Conservation (phyloP, 1,140 invertebrate species). For the Drosophila suzukii region DNA sequence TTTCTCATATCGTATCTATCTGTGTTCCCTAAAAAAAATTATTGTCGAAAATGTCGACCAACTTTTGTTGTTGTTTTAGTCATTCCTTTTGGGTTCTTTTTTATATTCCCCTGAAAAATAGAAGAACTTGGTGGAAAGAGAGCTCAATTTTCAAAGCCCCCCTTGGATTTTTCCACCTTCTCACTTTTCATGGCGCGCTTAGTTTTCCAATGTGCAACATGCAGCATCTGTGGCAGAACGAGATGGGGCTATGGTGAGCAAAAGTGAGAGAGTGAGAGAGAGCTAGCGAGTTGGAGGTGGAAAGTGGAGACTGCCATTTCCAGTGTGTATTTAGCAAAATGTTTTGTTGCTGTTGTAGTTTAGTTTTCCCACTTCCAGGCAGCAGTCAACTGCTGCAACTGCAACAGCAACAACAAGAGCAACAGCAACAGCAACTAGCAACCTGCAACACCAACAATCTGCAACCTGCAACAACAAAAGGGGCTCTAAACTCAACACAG, state of each 20-base stretch:
- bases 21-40: background rate
- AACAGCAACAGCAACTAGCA: slow-evolving; percentile 5
- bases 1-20: slow-evolving; percentile 1
- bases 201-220: slow-evolving; percentile 73
- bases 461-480: slow-evolving; percentile 35
- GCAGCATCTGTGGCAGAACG: slow-evolving; percentile 25
- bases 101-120: slow-evolving; percentile 20
- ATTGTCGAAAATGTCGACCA: slow-evolving; percentile 10
- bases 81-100: slow-evolving; percentile 4
- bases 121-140: background rate
- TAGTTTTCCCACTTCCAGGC: slow-evolving; percentile 68
- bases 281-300: slow-evolving; percentile 14
- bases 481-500: slow-evolving; percentile 30
- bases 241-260: background rate
- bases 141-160: slow-evolving; percentile 18
- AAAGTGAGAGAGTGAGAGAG: slow-evolving; percentile 6
- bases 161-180: slow-evolving; percentile 18
- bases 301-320: slow-evolving; percentile 58
- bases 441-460: slow-evolving; percentile 11
- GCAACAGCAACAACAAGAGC: slow-evolving; percentile 28
- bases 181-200: slow-evolving; percentile 52
- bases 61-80: slow-evolving; percentile 13
- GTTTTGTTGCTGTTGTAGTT: slow-evolving; percentile 64
- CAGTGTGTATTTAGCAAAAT: slow-evolving; percentile 80
- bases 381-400: slow-evolving; percentile 40